Evolutionary conservation across 2,113 vertebrate species (phyloP).

Genomic region (Prochilodus magdalenae): DNA sequence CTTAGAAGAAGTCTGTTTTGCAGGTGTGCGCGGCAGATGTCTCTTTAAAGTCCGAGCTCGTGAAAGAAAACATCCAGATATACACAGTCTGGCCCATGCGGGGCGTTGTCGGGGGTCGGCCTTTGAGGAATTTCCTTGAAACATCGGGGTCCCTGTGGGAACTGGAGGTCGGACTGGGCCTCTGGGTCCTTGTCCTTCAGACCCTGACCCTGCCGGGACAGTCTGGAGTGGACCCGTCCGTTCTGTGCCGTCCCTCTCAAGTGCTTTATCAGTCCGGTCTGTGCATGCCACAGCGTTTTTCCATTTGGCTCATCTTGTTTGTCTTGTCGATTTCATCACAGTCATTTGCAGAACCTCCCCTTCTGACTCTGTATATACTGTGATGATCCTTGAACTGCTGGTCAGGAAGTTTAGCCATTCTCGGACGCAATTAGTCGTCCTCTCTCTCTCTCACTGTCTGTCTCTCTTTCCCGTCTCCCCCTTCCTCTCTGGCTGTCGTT

Average conservation of each 20-base stretch:
- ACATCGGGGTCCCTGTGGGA: not conserved
- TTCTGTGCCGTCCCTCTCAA: not conserved
- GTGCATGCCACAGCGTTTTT: slow-evolving; percentile 5
- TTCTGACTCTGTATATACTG: slow-evolving; percentile 20
- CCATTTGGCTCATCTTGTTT: slow-evolving; percentile 6
- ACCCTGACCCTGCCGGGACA: not conserved
- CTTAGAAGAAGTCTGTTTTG: slow-evolving; percentile 44
- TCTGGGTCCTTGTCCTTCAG: not conserved
- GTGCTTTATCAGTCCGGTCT: not conserved
- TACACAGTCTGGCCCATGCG: slow-evolving; percentile 34
- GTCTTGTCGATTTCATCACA: slow-evolving; percentile 30
- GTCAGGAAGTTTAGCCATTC: slow-evolving; percentile 36
- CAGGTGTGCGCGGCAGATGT: slow-evolving; percentile 26
- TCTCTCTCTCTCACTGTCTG: too few species aligned
- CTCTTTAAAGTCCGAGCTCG: slow-evolving; percentile 16
- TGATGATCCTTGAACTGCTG: slow-evolving; percentile 26
- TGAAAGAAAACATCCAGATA: slow-evolving; percentile 37
- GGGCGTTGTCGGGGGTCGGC: not conserved
- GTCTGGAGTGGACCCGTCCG: not conserved
- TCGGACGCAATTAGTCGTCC: slow-evolving; percentile 33
- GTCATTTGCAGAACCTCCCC: slow-evolving; percentile 13
- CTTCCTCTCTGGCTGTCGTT: slow-evolving; percentile 13
- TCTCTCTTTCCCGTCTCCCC: too few species aligned
- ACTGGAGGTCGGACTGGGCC: not conserved
- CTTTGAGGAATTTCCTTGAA: not conserved